These are phyloP conservation scores for Acrocephalus arundinaceus DNA, from an alignment of 2,113 vertebrate species.

Conservation along the genomic window DNA sequence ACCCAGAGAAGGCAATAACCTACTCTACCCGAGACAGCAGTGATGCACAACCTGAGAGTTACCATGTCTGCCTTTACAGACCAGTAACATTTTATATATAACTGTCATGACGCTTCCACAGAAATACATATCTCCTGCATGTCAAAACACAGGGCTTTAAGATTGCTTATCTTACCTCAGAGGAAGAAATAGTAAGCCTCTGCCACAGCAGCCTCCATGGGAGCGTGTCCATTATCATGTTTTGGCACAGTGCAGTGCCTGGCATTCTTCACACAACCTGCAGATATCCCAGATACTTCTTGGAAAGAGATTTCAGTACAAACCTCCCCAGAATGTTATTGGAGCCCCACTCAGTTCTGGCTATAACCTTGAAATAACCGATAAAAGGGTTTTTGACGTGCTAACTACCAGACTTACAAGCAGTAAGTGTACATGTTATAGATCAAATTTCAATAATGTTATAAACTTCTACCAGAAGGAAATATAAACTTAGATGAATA, in stretches of 20 bases:
- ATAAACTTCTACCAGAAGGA: neutral
- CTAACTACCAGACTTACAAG: neutral
- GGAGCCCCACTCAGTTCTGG: neutral
- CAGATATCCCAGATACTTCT: neutral
- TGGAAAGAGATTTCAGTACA: neutral
- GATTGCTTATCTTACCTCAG: neutral
- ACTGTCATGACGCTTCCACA: neutral
- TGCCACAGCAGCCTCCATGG: neutral
- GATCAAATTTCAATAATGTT: neutral
- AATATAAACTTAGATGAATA: neutral
- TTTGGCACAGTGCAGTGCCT: neutral
- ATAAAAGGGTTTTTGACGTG: neutral
- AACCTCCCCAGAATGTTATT: neutral
- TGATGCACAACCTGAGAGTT: neutral
- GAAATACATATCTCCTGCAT: neutral
- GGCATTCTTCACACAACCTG: neutral
- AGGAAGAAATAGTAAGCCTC: neutral
- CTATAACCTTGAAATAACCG: neutral
- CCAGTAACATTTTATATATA: neutral
- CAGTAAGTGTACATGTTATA: neutral
- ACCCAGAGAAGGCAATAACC: neutral
- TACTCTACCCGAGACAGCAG: neutral
- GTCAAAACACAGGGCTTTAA: neutral
- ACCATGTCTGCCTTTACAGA: neutral
- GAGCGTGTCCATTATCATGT: neutral